phyloP scores from a whole-genome alignment of 2,888 invertebrate genomes.

The Hololepta plana region DNA sequence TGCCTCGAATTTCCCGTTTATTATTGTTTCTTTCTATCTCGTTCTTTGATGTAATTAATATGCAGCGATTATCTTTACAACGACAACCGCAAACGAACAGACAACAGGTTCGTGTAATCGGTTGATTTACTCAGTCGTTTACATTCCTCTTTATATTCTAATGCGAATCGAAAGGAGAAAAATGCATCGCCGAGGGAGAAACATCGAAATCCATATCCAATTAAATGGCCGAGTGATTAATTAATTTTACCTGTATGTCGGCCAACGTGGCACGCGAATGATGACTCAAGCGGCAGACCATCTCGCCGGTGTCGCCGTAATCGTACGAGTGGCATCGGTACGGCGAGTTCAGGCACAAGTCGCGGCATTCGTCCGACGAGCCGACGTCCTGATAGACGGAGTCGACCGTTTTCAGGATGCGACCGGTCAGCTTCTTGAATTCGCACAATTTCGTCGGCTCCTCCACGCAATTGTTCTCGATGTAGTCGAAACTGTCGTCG shows the following conservation, averaged over 20 bases:
- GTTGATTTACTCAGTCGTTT: too few species aligned
- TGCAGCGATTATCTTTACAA: too few species aligned
- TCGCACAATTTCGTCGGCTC: constrained; percentile 90
- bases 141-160: too few species aligned
- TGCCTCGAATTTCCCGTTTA: too few species aligned
- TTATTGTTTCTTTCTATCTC: too few species aligned
- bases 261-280: constrained; percentile 77
- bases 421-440: constrained; percentile 72
- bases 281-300: constrained; percentile 83
- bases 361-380: constrained; percentile 73
- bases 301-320: constrained; percentile 83
- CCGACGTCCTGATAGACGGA: constrained; percentile 82
- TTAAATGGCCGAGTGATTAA: too few species aligned
- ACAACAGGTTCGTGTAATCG: too few species aligned
- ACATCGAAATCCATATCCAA: too few species aligned
- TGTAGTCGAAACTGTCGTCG: constrained; percentile 48
- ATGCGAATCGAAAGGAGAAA: too few species aligned
- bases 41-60: too few species aligned
- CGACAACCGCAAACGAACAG: too few species aligned
- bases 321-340: constrained; percentile 89
- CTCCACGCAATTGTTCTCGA: constrained; percentile 86
- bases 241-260: constrained; percentile 54
- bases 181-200: too few species aligned
- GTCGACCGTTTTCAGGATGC: constrained; percentile 84
- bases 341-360: constrained; percentile 74